Evolutionary conservation across 2,797 vertebrate species (phyloP), one percentile per base, ranked within the genome.

Genomic region (Telmatherina bonti): DNA sequence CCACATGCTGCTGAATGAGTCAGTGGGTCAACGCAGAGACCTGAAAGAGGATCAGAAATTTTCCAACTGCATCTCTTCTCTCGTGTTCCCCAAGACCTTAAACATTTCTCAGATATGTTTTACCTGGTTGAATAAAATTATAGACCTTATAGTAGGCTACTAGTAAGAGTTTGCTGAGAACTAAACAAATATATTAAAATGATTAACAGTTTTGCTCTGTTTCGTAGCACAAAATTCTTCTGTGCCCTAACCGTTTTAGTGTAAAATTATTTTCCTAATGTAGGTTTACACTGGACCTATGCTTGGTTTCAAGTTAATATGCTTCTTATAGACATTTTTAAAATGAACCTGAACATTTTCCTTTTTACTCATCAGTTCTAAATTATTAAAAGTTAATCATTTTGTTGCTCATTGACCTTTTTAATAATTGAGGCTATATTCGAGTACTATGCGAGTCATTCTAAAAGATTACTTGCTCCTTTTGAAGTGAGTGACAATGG

Each of bases 1-100:
- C 31, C 41, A 56, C 41, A 33, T 64, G 63, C 62, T 78, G 38
- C 53, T 35, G 26, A 62, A 75, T 79, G 63, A 83, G 38, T 83
- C 79, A 51, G 15, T 71, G 30, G 61, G 43, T 74, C 31, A 70
- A 7, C 67, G 43, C 73, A 41, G 65, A 72, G 29, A 74, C 30
- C 65, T 51, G 30, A 60, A 65, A 47, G 36, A 56, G 22, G 67
- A 73, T 63, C 27, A 63, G 29, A 66, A 63, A 57, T 68, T 24
- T 16, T 20, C 16, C 24, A 6, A 15, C 13, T 51, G n/a, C 43
- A 3, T 43, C 9, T 36, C 15, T 54, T 15, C 31, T 62, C 5
- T 30, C 41, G 20, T 13, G 15, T 43, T 20, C 15, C 1, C 38
- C 15, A 12, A 26, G 6, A 7, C 2, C 33, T 29, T 70, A 26